Base-by-base conservation (phyloP, 2,888 invertebrate species). In the Ormia ochracea region DNA sequence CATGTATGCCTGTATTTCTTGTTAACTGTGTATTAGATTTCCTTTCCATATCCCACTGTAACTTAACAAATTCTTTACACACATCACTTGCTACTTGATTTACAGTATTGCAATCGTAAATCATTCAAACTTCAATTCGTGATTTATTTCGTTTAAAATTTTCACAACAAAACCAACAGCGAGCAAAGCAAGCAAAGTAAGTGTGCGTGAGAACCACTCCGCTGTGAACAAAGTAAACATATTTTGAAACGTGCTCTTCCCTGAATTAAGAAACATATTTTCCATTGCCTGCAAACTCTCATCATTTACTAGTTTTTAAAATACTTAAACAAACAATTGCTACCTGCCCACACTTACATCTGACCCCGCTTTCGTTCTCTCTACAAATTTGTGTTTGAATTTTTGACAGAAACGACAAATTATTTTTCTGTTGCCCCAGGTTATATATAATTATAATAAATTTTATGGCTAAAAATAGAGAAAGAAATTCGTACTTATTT, bases 361-460 rank as follows among this genome's bases (percentile, higher is more conserved):
- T 45, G 21, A 45, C 45, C 36, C 19, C 6, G 5, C n/a, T n/a
- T n/a, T n/a, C 12, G 12, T 31, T 33, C 31, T 33, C 7, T 1
- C 33, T 21, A n/a, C 38, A 1, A 14, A 10, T 50, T 50, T 36
- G 23, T 14, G 4, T 14, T 17, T 14, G n/a, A 9, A 17, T n/a
- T 31, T 28, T 19, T 45, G 17, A 12, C 17, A 23, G 21, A 38
- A 36, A 31, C 2, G 66, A 7, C 19, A 5, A 66, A 66, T 41
- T 38, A 19, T 19, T 19, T 56, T 68, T 31, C 21, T 21, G 31
- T 56, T 68, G 68, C 43, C 68, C 43, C 33, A 56, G 54, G 68
- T 56, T 54, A 23, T 43, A 56, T 54, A 68, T 4, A 19, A 43
- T 41, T 4, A 31, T 28, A 66, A 26, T 66, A 36, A 52, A 36